A percentile compares a stretch with the other conserved stretches of the same genome.
Evolutionary conservation across 2,888 invertebrate genomes (phyloP).

Genomic region (Calliscelio sp.): DNA sequence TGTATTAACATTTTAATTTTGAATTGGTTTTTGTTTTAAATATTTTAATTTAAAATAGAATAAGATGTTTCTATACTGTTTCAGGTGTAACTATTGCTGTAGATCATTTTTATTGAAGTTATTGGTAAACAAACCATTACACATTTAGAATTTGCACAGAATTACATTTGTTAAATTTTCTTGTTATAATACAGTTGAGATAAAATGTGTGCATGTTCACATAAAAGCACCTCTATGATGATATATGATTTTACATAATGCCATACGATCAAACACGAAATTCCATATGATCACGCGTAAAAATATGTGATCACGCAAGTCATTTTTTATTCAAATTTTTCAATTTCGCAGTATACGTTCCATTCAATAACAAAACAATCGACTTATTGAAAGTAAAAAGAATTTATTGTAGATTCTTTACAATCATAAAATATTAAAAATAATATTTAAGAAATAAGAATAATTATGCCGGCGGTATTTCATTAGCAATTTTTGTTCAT

Average conservation of each 20-base stretch:
- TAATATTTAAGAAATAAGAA: constrained; percentile 6
- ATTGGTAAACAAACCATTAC: too few species aligned
- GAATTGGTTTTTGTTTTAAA: too few species aligned
- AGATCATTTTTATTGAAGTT: too few species aligned
- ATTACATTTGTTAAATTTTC: constrained; percentile 49
- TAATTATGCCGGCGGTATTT: constrained; percentile 41
- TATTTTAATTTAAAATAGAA: too few species aligned
- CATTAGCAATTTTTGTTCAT: constrained; percentile 55
- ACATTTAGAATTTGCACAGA: constrained; percentile 47
- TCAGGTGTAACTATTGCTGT: too few species aligned
- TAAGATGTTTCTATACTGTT: too few species aligned
- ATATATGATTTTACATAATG: constrained; percentile 62
- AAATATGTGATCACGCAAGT: constrained; percentile 53
- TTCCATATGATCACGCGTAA: constrained; percentile 52
- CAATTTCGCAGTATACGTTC: constrained; percentile 51
- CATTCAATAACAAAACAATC: constrained; percentile 46
- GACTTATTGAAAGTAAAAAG: constrained; percentile 43
- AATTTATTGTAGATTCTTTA: constrained; percentile 50
- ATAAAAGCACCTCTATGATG: constrained; percentile 59
- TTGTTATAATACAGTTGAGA: constrained; percentile 43
- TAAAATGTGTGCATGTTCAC: constrained; percentile 47
- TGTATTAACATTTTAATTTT: too few species aligned
- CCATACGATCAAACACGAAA: constrained; percentile 55
- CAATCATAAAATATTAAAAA: constrained; percentile 52
- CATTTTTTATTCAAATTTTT: constrained; percentile 65